These are phyloP conservation scores for Lypha dubia DNA, from an alignment of 2,888 invertebrate genomes.

Conservation along the genomic window DNA sequence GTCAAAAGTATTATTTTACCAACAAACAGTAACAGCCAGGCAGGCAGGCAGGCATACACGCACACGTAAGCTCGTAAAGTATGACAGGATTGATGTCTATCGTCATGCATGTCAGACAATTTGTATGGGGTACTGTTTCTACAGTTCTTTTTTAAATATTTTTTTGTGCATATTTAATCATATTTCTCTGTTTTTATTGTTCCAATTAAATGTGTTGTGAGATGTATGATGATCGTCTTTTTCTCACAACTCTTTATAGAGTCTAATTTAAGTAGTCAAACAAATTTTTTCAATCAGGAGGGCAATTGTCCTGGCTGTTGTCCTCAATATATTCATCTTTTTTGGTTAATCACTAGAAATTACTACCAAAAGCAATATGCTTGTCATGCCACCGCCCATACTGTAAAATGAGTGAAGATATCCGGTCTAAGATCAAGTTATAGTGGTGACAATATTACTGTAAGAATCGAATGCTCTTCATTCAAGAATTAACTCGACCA, in stretches of 20 bases:
- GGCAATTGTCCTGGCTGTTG: background rate
- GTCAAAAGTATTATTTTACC: conserved; percentile 66
- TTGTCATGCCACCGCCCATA: too few relatives aligned
- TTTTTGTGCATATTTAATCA: conserved; percentile 40
- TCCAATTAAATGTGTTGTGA: conserved; percentile 69
- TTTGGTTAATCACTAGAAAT: too few relatives aligned
- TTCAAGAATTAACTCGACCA: too few relatives aligned
- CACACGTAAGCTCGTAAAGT: conserved; percentile 21
- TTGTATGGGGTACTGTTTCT: background rate
- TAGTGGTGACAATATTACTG: too few relatives aligned
- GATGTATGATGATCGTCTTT: background rate
- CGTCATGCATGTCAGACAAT: conserved; percentile 65
- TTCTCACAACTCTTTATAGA: conserved; percentile 3
- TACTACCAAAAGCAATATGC: too few relatives aligned
- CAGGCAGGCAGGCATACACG: background rate
- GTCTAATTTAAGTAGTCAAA: background rate
- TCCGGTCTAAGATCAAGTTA: too few relatives aligned
- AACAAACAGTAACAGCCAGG: background rate
- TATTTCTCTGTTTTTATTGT: conserved; percentile 64
- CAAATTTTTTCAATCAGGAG: too few relatives aligned
- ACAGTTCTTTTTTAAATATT: too few relatives aligned
- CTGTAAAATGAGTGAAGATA: too few relatives aligned
- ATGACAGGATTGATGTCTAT: conserved; percentile 66
- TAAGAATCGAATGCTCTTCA: too few relatives aligned
- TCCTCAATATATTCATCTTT: too few relatives aligned